Evolutionary conservation across 2,113 vertebrate genomes (phyloP).

Genomic region (Sinocyclocheilus anshuiensis): DNA sequence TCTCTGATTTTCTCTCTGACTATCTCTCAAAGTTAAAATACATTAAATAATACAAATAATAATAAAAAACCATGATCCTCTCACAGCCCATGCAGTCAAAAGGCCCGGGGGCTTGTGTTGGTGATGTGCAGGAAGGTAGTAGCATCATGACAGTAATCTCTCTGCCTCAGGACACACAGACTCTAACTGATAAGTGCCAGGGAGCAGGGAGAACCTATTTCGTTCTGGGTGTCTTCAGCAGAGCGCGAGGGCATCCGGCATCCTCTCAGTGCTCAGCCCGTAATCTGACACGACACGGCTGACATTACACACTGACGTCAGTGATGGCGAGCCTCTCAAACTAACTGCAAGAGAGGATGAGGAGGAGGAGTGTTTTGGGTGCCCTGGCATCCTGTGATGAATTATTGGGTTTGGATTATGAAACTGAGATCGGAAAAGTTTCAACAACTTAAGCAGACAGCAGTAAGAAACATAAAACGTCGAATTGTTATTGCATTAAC

Average conservation of each 20-base stretch:
- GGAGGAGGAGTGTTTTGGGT: conserved; percentile 12
- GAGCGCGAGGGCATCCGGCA: conserved; percentile 75
- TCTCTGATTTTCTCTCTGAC: not conserved
- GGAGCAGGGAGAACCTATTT: conserved; percentile 72
- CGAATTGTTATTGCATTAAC: not conserved
- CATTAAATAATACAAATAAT: not conserved
- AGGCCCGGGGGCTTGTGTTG: conserved; percentile 75
- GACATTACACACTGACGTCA: conserved; percentile 87
- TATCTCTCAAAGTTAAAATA: not conserved
- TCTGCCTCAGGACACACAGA: conserved; percentile 74
- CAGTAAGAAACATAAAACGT: not conserved
- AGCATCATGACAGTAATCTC: conserved; percentile 77
- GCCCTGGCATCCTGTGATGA: not conserved
- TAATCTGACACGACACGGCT: conserved; percentile 85
- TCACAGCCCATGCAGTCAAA: conserved; percentile 59
- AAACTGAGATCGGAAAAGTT: not conserved
- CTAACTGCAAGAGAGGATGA: conserved; percentile 1
- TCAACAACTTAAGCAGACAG: not conserved
- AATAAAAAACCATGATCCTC: not conserved
- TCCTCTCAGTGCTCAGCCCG: conserved; percentile 77
- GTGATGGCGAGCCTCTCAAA: conserved; percentile 77
- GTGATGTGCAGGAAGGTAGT: conserved; percentile 82
- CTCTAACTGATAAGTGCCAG: conserved; percentile 86
- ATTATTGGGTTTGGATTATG: not conserved
- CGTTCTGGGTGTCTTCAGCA: conserved; percentile 82